A percentile compares a stretch with the other conserved stretches of the same genome.
Evolutionary conservation across 1,140 invertebrate genomes (phyloP).

Genomic region (Drosophila chauvacae): DNA sequence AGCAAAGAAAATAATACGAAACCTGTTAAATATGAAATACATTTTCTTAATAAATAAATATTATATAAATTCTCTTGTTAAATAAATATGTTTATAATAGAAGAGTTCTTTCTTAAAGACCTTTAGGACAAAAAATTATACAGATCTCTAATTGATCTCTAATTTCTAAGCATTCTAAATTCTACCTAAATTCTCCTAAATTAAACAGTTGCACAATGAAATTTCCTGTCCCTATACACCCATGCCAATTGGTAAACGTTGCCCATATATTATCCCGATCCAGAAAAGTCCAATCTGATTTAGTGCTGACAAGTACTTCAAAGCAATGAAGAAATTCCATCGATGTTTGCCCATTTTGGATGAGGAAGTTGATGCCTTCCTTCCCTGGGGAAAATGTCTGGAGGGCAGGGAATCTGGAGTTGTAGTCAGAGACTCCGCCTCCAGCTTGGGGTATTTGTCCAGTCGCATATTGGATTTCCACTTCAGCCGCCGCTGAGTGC

Average conservation of each 20-base stretch:
- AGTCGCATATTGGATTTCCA: constrained; percentile 43
- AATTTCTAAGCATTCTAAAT: too few relatives aligned
- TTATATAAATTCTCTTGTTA: too few relatives aligned
- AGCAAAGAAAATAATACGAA: too few relatives aligned
- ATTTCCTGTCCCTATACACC: background rate
- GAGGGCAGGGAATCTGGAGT: constrained; percentile 8
- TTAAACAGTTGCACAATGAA: background rate
- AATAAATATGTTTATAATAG: background rate
- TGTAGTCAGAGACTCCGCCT: constrained; percentile 5
- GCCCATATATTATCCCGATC: constrained; percentile 44
- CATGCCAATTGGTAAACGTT: constrained; percentile 5
- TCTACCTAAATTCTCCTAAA: background rate
- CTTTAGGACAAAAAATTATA: too few relatives aligned
- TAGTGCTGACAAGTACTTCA: constrained; percentile 50
- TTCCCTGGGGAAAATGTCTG: constrained; percentile 18
- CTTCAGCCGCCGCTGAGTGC: constrained; percentile 55
- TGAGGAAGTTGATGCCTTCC: constrained; percentile 18
- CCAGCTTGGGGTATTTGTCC: constrained; percentile 40
- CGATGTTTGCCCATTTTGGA: constrained; percentile 37
- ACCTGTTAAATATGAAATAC: background rate
- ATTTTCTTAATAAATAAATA: background rate
- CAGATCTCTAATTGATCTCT: too few relatives aligned
- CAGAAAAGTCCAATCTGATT: constrained; percentile 41
- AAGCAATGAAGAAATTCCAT: constrained; percentile 37
- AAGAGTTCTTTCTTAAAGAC: background rate